Evolutionary conservation across 2,888 invertebrate genomes (phyloP).

Genomic region (Andrena camellia): DNA sequence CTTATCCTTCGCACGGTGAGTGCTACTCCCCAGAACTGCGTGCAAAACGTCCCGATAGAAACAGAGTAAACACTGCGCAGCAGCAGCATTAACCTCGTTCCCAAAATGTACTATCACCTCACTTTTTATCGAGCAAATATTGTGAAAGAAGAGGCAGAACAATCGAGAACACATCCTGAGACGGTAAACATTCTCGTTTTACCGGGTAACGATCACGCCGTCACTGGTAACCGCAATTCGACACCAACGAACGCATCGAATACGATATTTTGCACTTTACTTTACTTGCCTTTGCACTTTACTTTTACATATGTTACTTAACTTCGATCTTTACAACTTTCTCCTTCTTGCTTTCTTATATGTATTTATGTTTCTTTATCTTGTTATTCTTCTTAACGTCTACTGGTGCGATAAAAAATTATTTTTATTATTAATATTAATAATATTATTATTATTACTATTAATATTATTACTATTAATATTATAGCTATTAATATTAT

Average conservation of each 20-base stretch:
- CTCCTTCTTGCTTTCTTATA: no score
- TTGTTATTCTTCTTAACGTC: no score
- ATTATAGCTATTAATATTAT: no score
- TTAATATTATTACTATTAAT: no score
- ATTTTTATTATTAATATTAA: no score
- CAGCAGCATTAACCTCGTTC: neutral
- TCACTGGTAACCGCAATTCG: constrained; percentile 18
- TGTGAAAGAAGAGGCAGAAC: neutral
- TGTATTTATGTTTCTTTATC: no score
- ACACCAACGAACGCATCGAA: constrained; percentile 5
- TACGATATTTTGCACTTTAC: constrained; percentile 10
- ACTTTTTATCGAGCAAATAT: constrained; percentile 6
- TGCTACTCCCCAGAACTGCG: neutral
- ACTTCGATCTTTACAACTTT: no score
- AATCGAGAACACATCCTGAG: neutral
- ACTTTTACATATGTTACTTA: no score
- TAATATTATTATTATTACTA: no score
- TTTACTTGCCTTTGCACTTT: no score
- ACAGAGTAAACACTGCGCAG: neutral
- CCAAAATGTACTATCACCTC: neutral
- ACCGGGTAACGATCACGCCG: neutral
- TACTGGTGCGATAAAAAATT: no score
- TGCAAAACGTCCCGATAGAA: neutral
- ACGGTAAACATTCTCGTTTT: constrained; percentile 3
- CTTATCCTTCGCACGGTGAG: neutral